Evolutionary conservation across 2,888 invertebrate species (phyloP), one percentile per base, ranked within the genome.

Genomic region (Chorisops tibialis): DNA sequence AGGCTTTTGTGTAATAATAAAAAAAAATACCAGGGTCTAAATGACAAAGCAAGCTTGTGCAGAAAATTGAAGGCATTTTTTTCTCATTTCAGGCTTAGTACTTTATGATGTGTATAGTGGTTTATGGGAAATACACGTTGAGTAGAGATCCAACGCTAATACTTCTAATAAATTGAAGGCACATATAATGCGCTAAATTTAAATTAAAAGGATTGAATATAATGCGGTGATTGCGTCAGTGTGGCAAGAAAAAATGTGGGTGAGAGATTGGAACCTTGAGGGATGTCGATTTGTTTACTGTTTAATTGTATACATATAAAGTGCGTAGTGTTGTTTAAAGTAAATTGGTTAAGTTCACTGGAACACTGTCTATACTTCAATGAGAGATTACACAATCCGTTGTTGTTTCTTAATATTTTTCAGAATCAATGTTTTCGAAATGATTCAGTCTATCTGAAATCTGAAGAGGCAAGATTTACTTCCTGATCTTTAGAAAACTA

Each of bases 101-200:
- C n/a, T 30, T 30, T 30, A 30, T 9, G 30, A 1, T 30, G 30
- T 48, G 48, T 48, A 48, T 22, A 48, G 9, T 48, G 22, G 48
- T 48, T 48, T 48, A 22, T 48, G 21, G 48, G n/a, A 48, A 48
- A 48, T 22, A 19, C 7, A 30, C 48, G 22, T 48, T 48, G 48
- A 22, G 16, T 45, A 16, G 16, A 16, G 12, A 39, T 11, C n/a
- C n/a, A n/a, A n/a, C n/a, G n/a, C n/a, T 30, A 30, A 30, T 30
- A 45, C 45, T 45, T 45, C 14, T 22, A 48, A 48, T 47, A 47
- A 24, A 48, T 9, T 24, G 12, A 4, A 24, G 48, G 7, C 12
- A 24, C 19, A 45, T 12, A 49, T 49, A 30, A 7, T 49, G 16
- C 7, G 43, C 19, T 43, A 19, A 43, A 16, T 4, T 2, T 41